Percentiles rank a stretch among this genome's conserved stretches.
Conservation (phyloP, 2,888 invertebrate genomes). For the Tetragonula carbonaria region DNA sequence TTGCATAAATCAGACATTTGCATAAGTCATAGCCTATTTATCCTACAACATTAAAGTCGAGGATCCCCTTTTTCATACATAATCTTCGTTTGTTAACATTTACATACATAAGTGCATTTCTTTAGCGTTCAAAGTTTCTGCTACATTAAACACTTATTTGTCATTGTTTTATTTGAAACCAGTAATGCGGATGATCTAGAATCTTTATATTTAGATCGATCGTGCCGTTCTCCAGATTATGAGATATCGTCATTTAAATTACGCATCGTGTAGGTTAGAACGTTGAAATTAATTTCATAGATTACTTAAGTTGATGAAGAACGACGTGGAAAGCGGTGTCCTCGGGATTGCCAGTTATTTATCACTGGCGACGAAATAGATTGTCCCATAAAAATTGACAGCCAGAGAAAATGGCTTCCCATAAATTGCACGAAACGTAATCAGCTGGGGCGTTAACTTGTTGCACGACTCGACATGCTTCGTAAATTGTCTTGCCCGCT, state of each 20-base stretch:
- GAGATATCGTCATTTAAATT: neutral
- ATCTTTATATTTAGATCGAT: neutral
- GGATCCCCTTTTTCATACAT: no score
- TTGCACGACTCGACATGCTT: conserved; percentile 13
- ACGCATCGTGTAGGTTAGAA: neutral
- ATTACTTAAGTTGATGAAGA: neutral
- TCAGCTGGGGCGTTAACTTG: conserved; percentile 28
- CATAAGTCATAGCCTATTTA: no score
- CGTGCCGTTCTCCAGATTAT: no score
- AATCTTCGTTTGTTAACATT: no score
- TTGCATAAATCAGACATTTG: no score
- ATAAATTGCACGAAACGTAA: conserved; percentile 7
- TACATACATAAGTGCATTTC: no score
- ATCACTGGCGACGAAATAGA: neutral
- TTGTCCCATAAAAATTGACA: neutral
- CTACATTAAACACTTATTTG: no score
- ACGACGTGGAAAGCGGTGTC: neutral
- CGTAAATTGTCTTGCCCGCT: conserved; percentile 11
- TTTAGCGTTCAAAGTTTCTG: no score
- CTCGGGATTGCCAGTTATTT: neutral
- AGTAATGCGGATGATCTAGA: neutral
- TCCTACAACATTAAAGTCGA: no score
- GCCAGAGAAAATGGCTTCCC: conserved; percentile 1
- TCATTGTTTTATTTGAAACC: neutral
- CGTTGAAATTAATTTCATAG: neutral